phyloP scores from a whole-genome alignment of 1,140 invertebrate genomes.

The Apis mellifera region Amel_HAv3.1 CM009932.2:8892001-8892500 shows the following conservation, averaged over 20 bases:
- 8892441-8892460: conserved; percentile 29
- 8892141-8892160: conserved; percentile 53
- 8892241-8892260: conserved; percentile 70
- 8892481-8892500: conserved; percentile 33
- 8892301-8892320: conserved; percentile 49
- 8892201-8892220: conserved; percentile 69
- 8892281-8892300: conserved; percentile 45
- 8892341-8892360: conserved; percentile 65
- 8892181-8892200: conserved; percentile 62
- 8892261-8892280: conserved; percentile 20
- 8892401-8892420: no score
- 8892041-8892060: conserved; percentile 41
- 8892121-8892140: conserved; percentile 47
- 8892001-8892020: neutral
- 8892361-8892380: conserved; percentile 55
- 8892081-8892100: conserved; percentile 51
- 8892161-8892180: conserved; percentile 54
- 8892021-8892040: conserved; percentile 30
- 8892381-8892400: conserved; percentile 62
- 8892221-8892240: conserved; percentile 61
- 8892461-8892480: neutral
- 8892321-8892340: conserved; percentile 25
- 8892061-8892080: conserved; percentile 49
- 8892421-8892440: neutral
- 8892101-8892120: conserved; percentile 63